phyloP scores from a whole-genome alignment of 37 sponge, comb jelly and placozoan species.

The Beroe forskalii region DNA sequence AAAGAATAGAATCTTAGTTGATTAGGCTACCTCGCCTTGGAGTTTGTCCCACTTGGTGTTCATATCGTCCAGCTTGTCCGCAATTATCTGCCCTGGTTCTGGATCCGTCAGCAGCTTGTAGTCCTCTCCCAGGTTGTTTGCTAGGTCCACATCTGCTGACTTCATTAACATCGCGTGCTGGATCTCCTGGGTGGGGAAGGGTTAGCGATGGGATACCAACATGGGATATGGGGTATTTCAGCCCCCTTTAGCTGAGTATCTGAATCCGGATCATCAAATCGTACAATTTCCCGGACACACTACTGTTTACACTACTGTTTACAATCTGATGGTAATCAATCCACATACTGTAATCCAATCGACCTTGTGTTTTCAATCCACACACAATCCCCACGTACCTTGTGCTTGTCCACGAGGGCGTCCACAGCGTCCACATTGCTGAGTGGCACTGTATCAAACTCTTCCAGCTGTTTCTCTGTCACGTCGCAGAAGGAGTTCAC shows the following conservation, averaged over 20 bases:
- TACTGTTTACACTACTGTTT: no score
- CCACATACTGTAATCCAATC: no score
- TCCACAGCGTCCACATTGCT: slow-evolving; percentile 22
- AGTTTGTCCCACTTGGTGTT: slow-evolving; percentile 57
- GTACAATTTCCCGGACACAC: no score
- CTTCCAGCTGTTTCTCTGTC: background rate
- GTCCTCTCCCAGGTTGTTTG: slow-evolving; percentile 49
- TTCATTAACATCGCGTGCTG: slow-evolving; percentile 12
- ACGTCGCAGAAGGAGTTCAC: background rate
- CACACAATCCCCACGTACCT: no score
- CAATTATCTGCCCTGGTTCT: background rate
- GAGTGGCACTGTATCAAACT: slow-evolving; percentile 20
- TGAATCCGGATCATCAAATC: no score
- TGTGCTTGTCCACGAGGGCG: slow-evolving; percentile 18
- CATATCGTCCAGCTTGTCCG: slow-evolving; percentile 42
- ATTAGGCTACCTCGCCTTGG: no score
- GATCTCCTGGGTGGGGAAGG: background rate
- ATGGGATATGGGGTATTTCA: no score
- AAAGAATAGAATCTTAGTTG: no score
- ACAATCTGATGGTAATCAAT: no score
- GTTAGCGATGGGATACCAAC: no score
- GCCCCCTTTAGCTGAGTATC: no score
- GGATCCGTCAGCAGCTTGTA: slow-evolving; percentile 32
- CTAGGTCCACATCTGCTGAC: slow-evolving; percentile 47
- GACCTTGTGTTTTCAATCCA: no score